Percentiles rank a stretch among this genome's conserved stretches.
Evolutionary conservation across 2,888 invertebrate genomes (phyloP).

Genomic region (Sesamia inferens): DNA sequence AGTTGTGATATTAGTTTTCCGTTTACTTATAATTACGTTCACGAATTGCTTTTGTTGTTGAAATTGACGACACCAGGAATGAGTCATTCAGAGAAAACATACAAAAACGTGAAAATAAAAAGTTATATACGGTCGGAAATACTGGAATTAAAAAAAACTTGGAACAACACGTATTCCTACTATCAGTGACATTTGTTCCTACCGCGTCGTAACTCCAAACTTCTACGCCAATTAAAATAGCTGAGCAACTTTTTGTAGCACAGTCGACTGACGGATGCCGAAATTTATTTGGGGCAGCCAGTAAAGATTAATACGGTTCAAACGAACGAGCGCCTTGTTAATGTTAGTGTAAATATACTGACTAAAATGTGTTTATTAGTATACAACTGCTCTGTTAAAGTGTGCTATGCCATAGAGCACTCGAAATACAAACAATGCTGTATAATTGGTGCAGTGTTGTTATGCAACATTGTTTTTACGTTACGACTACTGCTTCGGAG

Average conservation of each 20-base stretch:
- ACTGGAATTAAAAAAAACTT: slow-evolving; percentile 51
- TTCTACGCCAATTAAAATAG: slow-evolving; percentile 89
- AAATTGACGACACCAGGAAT: slow-evolving; percentile 46
- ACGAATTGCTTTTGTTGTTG: slow-evolving; percentile 51
- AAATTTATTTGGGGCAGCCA: slow-evolving; percentile 82
- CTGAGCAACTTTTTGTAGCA: slow-evolving; percentile 84
- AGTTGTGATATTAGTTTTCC: slow-evolving; percentile 75
- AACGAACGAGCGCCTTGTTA: slow-evolving; percentile 80
- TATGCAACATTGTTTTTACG: slow-evolving; percentile 74
- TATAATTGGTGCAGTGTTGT: slow-evolving; percentile 79
- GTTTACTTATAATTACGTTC: slow-evolving; percentile 71
- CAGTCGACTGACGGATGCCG: slow-evolving; percentile 81
- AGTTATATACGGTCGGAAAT: slow-evolving; percentile 7
- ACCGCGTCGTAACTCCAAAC: slow-evolving; percentile 76
- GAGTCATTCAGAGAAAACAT: not conserved
- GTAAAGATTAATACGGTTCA: slow-evolving; percentile 84
- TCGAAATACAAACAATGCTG: slow-evolving; percentile 80
- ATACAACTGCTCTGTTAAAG: slow-evolving; percentile 74
- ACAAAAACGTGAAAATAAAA: slow-evolving; percentile 21
- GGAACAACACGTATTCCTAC: slow-evolving; percentile 66
- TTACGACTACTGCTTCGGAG: slow-evolving; percentile 62
- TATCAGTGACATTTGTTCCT: slow-evolving; percentile 82
- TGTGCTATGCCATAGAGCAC: slow-evolving; percentile 72
- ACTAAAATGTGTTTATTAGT: slow-evolving; percentile 84
- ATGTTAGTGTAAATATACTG: slow-evolving; percentile 82